Evolutionary conservation across 2,888 invertebrate genomes (phyloP), one percentile per base, ranked within the genome.

Genomic region (Brachylomia viminalis): DNA sequence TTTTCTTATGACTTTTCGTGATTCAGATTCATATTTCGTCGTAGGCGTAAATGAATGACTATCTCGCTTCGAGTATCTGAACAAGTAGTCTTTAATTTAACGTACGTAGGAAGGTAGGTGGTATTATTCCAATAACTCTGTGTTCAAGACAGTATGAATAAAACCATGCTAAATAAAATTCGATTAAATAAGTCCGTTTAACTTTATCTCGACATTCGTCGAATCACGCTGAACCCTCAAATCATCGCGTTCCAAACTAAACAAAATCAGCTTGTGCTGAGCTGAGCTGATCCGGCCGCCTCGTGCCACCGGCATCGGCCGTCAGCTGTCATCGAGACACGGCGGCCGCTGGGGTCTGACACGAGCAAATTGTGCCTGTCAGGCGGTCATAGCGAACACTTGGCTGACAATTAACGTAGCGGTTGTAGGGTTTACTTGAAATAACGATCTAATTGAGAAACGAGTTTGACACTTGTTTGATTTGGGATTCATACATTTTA

Each of bases 341-440:
- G 87, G 86, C 85, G 80, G 84, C 84, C 89, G 83, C 88, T 65
- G 75, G 84, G 88, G 84, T 91, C 89, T 92, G 92, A 93, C 91
- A 88, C 87, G 84, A 82, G 91, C 91, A 92, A 94, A 94, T 93
- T 93, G 92, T 92, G 90, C 87, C 92, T 92, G 93, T 93, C 94
- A 92, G 88, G 90, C 86, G 77, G 76, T 84, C 82, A 87, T 83
- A 88, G 77, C 84, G 83, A 82, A 82, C 87, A 86, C 83, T 84
- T 86, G 88, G 86, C 89, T 89, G 91, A 92, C 92, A 93, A 93
- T 93, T 92, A 92, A 82, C 90, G 88, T 62, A 87, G 87, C 82
- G 85, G 89, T 89, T 89, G 86, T 78, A 84, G 87, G 82, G 85
- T 87, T 90, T 80, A 87, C 90, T 91, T 87, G 87, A 38, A 90